Conservation (phyloP, 2,113 vertebrate species). For the Rhinopithecus roxellana region DNA sequence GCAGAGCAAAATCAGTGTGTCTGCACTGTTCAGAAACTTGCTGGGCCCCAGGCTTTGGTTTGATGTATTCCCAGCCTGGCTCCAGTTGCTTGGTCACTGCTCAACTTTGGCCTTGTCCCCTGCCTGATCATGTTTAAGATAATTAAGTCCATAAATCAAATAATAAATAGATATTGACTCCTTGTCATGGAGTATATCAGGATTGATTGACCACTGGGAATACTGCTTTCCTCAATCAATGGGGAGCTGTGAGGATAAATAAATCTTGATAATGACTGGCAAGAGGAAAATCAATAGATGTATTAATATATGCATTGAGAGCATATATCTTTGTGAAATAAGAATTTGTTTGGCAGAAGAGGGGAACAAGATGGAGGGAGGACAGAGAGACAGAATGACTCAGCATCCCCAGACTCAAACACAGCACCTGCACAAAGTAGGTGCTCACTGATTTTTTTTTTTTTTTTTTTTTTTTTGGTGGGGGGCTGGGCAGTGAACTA, state of each 20-base stretch:
- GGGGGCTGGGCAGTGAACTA: rapidly evolving
- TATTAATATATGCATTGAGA: constrained; percentile 78
- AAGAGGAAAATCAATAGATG: constrained; percentile 76
- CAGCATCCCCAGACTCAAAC: neutral
- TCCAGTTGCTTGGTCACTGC: neutral
- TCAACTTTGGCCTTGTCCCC: constrained; percentile 30
- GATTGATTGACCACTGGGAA: constrained; percentile 83
- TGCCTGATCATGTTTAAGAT: constrained; percentile 71
- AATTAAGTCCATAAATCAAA: constrained; percentile 84
- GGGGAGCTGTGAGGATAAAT: constrained; percentile 76
- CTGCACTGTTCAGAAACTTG: neutral
- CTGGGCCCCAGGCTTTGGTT: neutral
- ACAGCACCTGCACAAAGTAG: rapidly evolving
- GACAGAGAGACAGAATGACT: neutral
- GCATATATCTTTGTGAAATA: constrained; percentile 61
- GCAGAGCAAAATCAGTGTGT: neutral
- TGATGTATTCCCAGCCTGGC: neutral
- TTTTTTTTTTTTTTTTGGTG: no score
- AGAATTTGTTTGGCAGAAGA: constrained; percentile 37
- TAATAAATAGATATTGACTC: constrained; percentile 87
- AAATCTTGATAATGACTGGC: constrained; percentile 84
- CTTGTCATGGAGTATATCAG: constrained; percentile 77
- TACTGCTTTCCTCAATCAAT: constrained; percentile 80
- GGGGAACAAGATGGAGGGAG: rapidly evolving
- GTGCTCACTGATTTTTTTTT: rapidly evolving